Percentiles rank a stretch among this genome's conserved stretches.
Evolutionary conservation across 2,113 vertebrate species (phyloP).

Genomic region (Sardina pilchardus): DNA sequence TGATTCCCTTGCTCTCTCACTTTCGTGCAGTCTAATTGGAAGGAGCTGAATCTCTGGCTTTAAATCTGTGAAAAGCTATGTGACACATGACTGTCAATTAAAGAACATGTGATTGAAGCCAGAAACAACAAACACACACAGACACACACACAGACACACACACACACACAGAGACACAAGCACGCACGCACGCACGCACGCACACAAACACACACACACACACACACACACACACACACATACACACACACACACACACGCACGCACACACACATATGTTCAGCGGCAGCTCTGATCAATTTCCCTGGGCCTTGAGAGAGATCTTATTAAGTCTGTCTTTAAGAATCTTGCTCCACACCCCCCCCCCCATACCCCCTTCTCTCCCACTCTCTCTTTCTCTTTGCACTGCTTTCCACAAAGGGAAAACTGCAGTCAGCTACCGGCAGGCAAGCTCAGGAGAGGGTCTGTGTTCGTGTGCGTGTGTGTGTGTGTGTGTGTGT

Average conservation of each 20-base stretch:
- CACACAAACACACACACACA: background rate
- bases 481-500: background rate
- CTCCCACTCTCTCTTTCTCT: background rate
- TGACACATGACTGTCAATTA: background rate
- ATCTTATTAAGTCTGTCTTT: background rate
- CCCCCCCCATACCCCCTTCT: background rate
- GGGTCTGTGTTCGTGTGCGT: background rate
- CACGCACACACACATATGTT: background rate
- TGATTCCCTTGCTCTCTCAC: background rate
- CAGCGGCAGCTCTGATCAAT: background rate
- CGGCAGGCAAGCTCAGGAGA: background rate
- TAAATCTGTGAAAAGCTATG: background rate
- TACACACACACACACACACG: no score
- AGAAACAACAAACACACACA: background rate
- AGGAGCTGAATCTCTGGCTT: background rate
- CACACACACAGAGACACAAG: background rate
- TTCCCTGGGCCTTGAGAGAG: background rate
- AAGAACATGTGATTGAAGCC: background rate
- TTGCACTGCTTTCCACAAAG: background rate
- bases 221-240: no score
- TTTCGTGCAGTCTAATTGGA: background rate
- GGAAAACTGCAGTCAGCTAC: background rate
- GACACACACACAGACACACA: background rate
- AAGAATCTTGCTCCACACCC: background rate
- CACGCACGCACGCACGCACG: background rate